Conservation (phyloP, 2,113 vertebrate genomes). For the Salvelinus sp. region DNA sequence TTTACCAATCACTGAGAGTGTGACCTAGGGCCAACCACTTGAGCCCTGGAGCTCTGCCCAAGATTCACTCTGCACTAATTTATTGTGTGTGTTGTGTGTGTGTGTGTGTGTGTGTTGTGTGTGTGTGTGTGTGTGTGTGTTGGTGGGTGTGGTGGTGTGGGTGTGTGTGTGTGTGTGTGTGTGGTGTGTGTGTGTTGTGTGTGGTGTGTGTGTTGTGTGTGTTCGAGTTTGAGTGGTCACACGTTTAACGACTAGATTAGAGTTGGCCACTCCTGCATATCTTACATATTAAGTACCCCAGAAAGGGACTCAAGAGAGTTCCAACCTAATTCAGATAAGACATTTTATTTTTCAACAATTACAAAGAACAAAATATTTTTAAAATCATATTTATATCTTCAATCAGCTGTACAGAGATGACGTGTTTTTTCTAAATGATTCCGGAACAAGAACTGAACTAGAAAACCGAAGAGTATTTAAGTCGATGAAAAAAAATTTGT, state of each 20-base stretch:
- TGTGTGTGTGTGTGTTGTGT: neutral
- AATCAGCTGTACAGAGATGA: conserved; percentile 93
- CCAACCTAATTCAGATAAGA: conserved; percentile 65
- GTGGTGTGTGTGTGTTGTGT: neutral
- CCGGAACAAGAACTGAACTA: conserved; percentile 87
- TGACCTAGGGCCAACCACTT: conserved; percentile 53
- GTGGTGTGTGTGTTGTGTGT: neutral
- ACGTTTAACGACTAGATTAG: neutral
- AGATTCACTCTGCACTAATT: conserved; percentile 43
- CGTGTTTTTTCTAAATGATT: conserved; percentile 88
- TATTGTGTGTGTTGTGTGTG: conserved; percentile 32
- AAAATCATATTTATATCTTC: conserved; percentile 83
- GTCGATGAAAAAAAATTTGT: conserved; percentile 77
- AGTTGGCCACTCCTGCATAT: neutral
- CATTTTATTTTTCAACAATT: conserved; percentile 76
- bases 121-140: conserved; percentile 24
- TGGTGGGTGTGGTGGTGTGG: neutral
- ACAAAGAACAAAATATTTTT: conserved; percentile 75
- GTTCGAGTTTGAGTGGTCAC: neutral
- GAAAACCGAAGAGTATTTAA: conserved; percentile 75
- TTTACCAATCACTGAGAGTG: conserved; percentile 18
- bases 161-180: neutral
- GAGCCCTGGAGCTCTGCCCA: conserved; percentile 46
- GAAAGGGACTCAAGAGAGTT: neutral
- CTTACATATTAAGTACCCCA: conserved; percentile 18